phyloP scores from a whole-genome alignment of 2,113 vertebrate genomes.

The Poicephalus gulielmi region DNA sequence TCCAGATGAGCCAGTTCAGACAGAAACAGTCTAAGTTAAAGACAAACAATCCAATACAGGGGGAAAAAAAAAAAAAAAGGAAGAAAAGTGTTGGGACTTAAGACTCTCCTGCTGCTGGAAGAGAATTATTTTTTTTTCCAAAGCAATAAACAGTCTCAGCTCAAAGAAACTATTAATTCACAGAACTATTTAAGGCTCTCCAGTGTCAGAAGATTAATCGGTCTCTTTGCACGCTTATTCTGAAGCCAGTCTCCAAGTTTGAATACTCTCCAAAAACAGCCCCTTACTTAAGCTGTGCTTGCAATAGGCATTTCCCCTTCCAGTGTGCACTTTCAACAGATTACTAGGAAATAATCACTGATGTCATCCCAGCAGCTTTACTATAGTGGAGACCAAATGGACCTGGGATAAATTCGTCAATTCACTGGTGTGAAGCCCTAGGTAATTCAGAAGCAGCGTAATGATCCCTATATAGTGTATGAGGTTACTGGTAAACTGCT shows the following conservation, averaged over 20 bases:
- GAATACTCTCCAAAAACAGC: conserved; percentile 30
- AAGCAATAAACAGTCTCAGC: not conserved
- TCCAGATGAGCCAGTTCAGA: conserved; percentile 31
- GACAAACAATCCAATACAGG: not conserved
- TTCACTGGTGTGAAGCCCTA: not conserved
- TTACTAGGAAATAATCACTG: not conserved
- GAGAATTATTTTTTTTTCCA: not conserved
- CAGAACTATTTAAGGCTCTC: not conserved
- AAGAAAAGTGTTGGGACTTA: not conserved
- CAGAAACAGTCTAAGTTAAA: not conserved
- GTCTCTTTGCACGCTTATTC: not conserved
- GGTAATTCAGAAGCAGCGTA: not conserved
- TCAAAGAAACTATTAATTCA: conserved; percentile 1
- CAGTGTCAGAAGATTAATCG: conserved; percentile 17
- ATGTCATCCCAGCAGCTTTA: not conserved
- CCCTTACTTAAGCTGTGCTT: not conserved
- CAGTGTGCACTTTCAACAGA: not conserved
- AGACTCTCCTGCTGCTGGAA: not conserved
- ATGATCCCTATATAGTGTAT: not conserved
- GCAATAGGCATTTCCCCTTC: conserved; percentile 22
- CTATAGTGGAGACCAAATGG: not conserved
- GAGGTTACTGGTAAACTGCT: not conserved
- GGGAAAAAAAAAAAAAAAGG: not conserved
- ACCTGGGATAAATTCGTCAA: not conserved
- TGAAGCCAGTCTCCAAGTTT: not conserved